Evolutionary conservation across 2,888 invertebrate species (phyloP).

Genomic region (Bombylius discolor): DNA sequence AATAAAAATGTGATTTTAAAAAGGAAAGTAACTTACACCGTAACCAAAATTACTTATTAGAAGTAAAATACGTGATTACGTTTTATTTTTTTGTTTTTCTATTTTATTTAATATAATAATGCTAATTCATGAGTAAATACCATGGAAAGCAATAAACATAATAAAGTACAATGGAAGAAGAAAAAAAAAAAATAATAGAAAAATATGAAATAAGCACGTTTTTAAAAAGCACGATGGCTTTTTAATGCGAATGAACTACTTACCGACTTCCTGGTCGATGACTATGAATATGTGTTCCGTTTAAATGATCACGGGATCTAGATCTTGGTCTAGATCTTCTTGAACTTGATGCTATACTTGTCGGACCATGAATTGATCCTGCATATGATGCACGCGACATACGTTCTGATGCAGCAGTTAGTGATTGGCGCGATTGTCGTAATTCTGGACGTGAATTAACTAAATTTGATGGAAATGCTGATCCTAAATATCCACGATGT

Average conservation of each 20-base stretch:
- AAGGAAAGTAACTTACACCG: constrained; percentile 6
- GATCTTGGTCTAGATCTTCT: constrained; percentile 63
- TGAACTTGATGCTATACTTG: constrained; percentile 47
- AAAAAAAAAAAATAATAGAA: too few relatives aligned
- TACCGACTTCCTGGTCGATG: constrained; percentile 65
- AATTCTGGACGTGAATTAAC: constrained; percentile 68
- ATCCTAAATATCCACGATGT: constrained; percentile 53
- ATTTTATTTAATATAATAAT: too few relatives aligned
- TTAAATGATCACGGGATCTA: constrained; percentile 54
- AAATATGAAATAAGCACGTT: too few relatives aligned
- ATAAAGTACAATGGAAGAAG: too few relatives aligned
- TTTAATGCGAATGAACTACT: constrained; percentile 14
- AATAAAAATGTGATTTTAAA: constrained; percentile 6
- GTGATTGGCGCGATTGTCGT: constrained; percentile 72
- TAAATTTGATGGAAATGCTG: constrained; percentile 59
- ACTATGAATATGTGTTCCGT: constrained; percentile 37
- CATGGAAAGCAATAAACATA: too few relatives aligned
- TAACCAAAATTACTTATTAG: too few relatives aligned
- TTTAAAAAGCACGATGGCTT: neutral
- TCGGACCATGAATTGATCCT: constrained; percentile 47
- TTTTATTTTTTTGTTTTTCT: too few relatives aligned
- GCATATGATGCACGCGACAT: constrained; percentile 64
- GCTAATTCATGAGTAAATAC: too few relatives aligned
- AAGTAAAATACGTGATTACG: too few relatives aligned
- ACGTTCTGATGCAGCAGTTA: constrained; percentile 69